Percentiles rank a stretch among this genome's conserved stretches.
Evolutionary conservation across 2,888 invertebrate genomes (phyloP).

Genomic region (Synanthedon vespiformis): DNA sequence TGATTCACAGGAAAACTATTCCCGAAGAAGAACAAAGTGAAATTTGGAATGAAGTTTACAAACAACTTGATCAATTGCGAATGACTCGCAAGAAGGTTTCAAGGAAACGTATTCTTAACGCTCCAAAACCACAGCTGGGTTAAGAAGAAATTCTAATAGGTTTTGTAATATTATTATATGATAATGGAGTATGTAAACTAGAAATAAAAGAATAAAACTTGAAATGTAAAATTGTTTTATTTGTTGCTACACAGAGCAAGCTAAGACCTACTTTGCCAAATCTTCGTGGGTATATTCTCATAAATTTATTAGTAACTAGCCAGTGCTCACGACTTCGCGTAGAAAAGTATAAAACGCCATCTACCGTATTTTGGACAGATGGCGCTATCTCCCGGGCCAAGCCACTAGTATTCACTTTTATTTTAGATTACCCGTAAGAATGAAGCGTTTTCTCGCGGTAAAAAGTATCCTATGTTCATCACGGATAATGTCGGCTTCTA

Average conservation of each 20-base stretch:
- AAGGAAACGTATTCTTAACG: conserved; percentile 44
- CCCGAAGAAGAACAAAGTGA: conserved; percentile 89
- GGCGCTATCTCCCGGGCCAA: too few relatives aligned
- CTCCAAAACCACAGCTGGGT: conserved; percentile 48
- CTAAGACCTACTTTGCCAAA: too few relatives aligned
- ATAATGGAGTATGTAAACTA: background rate
- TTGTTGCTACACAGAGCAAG: background rate
- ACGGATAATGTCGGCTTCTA: too few relatives aligned
- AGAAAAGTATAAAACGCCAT: too few relatives aligned
- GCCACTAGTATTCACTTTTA: too few relatives aligned
- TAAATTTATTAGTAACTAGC: too few relatives aligned
- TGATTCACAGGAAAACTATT: conserved; percentile 75
- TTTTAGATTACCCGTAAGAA: too few relatives aligned
- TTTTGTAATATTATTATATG: conserved; percentile 1
- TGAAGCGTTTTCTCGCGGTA: too few relatives aligned
- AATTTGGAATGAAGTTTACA: conserved; percentile 87
- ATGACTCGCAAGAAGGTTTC: conserved; percentile 65
- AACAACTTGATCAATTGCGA: conserved; percentile 79
- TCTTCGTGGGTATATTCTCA: too few relatives aligned
- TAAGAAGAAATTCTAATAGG: conserved; percentile 11
- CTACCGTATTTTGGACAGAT: too few relatives aligned
- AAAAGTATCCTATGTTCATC: too few relatives aligned
- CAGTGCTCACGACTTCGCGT: too few relatives aligned
- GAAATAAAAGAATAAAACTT: background rate
- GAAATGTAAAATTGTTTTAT: background rate